Base-by-base conservation (phyloP, 2,888 invertebrate species). In the Acronicta leporina region DNA sequence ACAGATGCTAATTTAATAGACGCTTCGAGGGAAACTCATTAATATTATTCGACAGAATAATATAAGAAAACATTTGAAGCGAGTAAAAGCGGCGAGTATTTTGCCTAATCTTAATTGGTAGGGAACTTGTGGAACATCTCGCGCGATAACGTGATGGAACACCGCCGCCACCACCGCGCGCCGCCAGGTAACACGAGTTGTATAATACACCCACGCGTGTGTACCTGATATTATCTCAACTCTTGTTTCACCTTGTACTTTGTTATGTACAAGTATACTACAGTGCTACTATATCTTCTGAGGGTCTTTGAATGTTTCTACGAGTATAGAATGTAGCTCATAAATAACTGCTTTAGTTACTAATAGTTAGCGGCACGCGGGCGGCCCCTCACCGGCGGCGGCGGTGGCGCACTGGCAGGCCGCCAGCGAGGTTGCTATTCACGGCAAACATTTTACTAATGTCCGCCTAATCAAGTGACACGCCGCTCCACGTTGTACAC, bases 1-100 rank as follows among this genome's bases (percentile, higher is more conserved):
- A 60, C 74, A 62, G 71, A 65, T 73, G 70, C 55, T 55, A 55
- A 15, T 61, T 60, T 65, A 60, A 58, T 63, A 48, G 55, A 49
- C 58, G 63, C 38, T 44, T 15, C n/a, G 40, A 27, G 43, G 27
- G 25, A 51, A 20, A 30, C 50, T 65, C 65, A 50, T 57, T 63
- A 51, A 63, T 63, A 56, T 51, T 53, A 45, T 60, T 50, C 33
- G 8, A 52, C 45, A n/a, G n/a, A n/a, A n/a, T n/a, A n/a, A 9
- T 41, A 43, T 53, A 13, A 46, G 49, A 55, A 53, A 52, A 48
- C 59, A 59, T 48, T 55, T 67, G 60, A 9, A 35, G 49, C 40
- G 53, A 50, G 59, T 52, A 59, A 52, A 60, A 59, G 53, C 45
- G 53, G 16, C 52, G 16, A 54, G 66, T 50, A 67, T 54, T 65